phyloP scores from a whole-genome alignment of 2,888 invertebrate species.

The Papilio elwesi region DNA sequence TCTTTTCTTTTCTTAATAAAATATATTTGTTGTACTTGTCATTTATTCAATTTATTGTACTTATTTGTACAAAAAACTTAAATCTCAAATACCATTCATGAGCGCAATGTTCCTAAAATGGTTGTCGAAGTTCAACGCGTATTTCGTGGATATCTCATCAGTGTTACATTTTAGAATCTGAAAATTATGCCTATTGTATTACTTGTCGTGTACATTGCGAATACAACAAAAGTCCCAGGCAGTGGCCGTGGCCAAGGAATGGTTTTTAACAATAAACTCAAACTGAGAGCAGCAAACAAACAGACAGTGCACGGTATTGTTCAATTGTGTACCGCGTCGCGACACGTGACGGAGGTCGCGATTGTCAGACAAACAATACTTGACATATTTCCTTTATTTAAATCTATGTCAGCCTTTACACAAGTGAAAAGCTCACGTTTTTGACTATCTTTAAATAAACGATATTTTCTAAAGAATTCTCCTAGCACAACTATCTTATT shows the following conservation, averaged over 20 bases:
- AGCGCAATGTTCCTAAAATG: too few relatives aligned
- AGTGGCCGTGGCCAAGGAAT: slow-evolving; percentile 21
- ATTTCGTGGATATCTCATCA: neutral
- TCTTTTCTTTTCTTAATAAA: too few relatives aligned
- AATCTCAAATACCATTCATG: too few relatives aligned
- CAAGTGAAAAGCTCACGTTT: slow-evolving; percentile 34
- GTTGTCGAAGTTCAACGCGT: too few relatives aligned
- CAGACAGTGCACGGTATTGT: slow-evolving; percentile 28
- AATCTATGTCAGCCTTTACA: slow-evolving; percentile 33
- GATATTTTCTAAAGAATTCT: neutral
- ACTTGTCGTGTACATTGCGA: neutral
- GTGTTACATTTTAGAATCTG: neutral
- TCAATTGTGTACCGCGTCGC: slow-evolving; percentile 32
- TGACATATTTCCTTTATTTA: slow-evolving; percentile 40
- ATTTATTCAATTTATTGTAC: too few relatives aligned
- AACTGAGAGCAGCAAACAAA: slow-evolving; percentile 21
- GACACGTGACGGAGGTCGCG: slow-evolving; percentile 32
- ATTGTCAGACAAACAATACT: slow-evolving; percentile 36
- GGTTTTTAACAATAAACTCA: slow-evolving; percentile 34
- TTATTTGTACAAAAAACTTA: too few relatives aligned
- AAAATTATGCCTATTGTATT: slow-evolving; percentile 1
- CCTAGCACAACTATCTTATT: neutral
- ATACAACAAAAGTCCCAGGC: slow-evolving; percentile 19
- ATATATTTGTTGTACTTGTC: too few relatives aligned
- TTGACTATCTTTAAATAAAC: slow-evolving; percentile 5